Percentiles rank a stretch among this genome's conserved stretches.
Evolutionary conservation across 2,888 invertebrate species (phyloP).

Genomic region (Nomada lathburiana): DNA sequence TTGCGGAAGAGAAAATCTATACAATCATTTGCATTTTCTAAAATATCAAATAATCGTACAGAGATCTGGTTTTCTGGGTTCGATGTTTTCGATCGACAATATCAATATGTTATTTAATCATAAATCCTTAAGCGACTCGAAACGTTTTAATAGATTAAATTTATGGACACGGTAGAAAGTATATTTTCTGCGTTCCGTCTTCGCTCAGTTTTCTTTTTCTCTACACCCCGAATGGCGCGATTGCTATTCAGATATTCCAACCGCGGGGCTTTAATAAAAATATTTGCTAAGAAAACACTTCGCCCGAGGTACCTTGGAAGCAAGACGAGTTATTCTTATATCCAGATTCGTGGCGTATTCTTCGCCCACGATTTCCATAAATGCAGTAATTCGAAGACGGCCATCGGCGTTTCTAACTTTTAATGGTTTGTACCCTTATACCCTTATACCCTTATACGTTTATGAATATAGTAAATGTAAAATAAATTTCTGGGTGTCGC

Average conservation of each 20-base stretch:
- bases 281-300: constrained; percentile 82
- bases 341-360: constrained; percentile 72
- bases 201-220: constrained; percentile 59
- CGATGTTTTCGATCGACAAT: background rate
- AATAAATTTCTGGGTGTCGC: constrained; percentile 7
- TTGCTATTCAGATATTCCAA: constrained; percentile 82
- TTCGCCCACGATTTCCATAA: constrained; percentile 74
- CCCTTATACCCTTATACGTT: background rate
- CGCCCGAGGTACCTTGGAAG: constrained; percentile 50
- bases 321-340: constrained; percentile 79
- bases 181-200: constrained; percentile 50
- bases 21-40: background rate
- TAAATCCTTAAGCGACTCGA: constrained; percentile 53
- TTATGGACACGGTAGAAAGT: constrained; percentile 44
- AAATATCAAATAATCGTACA: background rate
- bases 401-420: constrained; percentile 58
- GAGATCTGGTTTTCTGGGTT: background rate
- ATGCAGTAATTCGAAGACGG: constrained; percentile 77
- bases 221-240: constrained; percentile 61
- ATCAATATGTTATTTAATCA: background rate
- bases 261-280: constrained; percentile 79
- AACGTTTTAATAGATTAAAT: constrained; percentile 67
- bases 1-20: background rate
- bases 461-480: constrained; percentile 17
- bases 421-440: constrained; percentile 26